Evolutionary conservation across 2,113 vertebrate genomes (phyloP), one percentile per base, ranked within the genome.

Genomic region (Carassius gibelio): DNA sequence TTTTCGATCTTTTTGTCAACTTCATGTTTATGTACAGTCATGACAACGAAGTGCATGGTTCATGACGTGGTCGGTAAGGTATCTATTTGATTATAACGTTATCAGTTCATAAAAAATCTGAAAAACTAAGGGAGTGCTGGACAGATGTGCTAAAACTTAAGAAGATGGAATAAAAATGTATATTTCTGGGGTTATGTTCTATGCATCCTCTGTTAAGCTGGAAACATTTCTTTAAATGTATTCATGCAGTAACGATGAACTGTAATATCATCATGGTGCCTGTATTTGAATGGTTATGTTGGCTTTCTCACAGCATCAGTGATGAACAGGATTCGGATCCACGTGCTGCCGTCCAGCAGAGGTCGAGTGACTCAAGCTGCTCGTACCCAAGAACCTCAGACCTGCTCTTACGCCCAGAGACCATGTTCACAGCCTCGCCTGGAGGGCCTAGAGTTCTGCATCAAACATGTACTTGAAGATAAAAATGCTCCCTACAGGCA

Each of bases 281-380:
- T 59, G 50, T 11, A 11, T 23, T 19, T 48, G 1, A 52, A 13
- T 42, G 4, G 5, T 42, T 52, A 55, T 26, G 4, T 34, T 77
- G 2, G 4, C 69, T 66, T 4, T 59, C 0, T 0, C 3, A 17
- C 87, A 95, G 95, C 88, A 59, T 36, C 85, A 87, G 91, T 84
- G 75, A 99, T 99, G 98, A 99, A 99, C 94, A 95, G 97, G 86
- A 99, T 99, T 90, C 94, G 98, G 64, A 99, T 99, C 90, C 98
- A 99, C 61, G 97, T 99, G 75, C 82, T 99, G 88, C 97, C 98
- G 0, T 96, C 97, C 0, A 97, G 92, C 89, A 93, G 97, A 11
- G 96, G 96, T 5, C 94, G 97, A 72, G 93, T 97, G 14, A 93
- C 96, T 3, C 96, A 97, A 17, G 90, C 96, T 0, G 91, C 95